Evolutionary conservation across 2,113 vertebrate species (phyloP).

Genomic region (Phoenicopterus ruber): DNA sequence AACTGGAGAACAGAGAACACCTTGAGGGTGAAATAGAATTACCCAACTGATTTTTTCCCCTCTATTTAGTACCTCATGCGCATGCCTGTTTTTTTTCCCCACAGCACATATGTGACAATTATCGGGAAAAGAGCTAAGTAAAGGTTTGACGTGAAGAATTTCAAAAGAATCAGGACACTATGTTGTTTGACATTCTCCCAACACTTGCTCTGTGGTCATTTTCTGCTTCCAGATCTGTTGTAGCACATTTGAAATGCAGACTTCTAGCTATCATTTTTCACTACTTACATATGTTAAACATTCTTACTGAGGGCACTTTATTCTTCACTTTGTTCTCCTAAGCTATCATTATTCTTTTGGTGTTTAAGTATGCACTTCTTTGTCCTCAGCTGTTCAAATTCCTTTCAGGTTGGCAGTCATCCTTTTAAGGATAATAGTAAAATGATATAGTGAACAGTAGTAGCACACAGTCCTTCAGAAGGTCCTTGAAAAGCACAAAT

Average conservation of each 20-base stretch:
- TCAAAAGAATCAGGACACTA: neutral
- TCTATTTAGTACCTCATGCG: neutral
- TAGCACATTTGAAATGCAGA: neutral
- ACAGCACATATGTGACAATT: neutral
- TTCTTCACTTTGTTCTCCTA: constrained; percentile 30
- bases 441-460: neutral
- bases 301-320: neutral
- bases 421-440: constrained; percentile 10
- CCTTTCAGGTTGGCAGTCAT: constrained; percentile 17
- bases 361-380: constrained; percentile 11
- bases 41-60: neutral
- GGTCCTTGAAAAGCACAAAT: neutral
- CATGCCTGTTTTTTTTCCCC: neutral
- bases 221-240: neutral
- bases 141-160: neutral
- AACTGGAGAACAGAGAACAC: neutral
- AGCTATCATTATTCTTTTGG: constrained; percentile 15
- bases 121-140: neutral
- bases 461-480: neutral
- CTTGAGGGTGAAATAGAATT: constrained; percentile 22
- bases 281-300: constrained; percentile 16
- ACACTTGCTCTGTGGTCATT: neutral
- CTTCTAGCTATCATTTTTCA: constrained; percentile 12
- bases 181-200: neutral
- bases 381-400: constrained; percentile 23